phyloP scores from a whole-genome alignment of 2,888 invertebrate genomes.

The Spatulosminthurus flaviceps region DNA sequence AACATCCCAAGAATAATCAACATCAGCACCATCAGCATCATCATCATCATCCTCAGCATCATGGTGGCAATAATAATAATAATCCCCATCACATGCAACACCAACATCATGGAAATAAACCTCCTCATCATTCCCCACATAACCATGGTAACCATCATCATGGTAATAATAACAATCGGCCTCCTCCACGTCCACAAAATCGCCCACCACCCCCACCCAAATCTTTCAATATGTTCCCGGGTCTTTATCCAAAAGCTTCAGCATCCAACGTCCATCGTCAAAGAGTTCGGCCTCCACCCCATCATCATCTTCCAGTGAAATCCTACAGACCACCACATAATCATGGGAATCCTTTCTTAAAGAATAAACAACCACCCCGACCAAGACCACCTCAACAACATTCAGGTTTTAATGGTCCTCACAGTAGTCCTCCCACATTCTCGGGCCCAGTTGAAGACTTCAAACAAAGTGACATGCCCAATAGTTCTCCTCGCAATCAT shows the following conservation, averaged over 20 bases:
- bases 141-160: slow-evolving; percentile 18
- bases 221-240: slow-evolving; percentile 25
- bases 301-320: slow-evolving; percentile 43
- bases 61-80: background rate
- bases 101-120: background rate
- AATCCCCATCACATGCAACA: background rate
- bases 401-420: slow-evolving; percentile 21
- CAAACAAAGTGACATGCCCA: slow-evolving; percentile 39
- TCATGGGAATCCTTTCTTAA: slow-evolving; percentile 36
- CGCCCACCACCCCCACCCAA: slow-evolving; percentile 37
- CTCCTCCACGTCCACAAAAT: slow-evolving; percentile 8
- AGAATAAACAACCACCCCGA: slow-evolving; percentile 35
- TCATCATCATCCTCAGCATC: background rate
- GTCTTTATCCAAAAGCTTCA: slow-evolving; percentile 7
- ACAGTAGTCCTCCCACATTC: slow-evolving; percentile 23
- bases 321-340: slow-evolving; percentile 42
- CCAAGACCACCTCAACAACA: slow-evolving; percentile 18
- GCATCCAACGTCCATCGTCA: slow-evolving; percentile 38
- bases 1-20: background rate
- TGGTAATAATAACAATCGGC: background rate
- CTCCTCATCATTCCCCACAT: background rate
- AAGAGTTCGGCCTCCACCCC: slow-evolving; percentile 52
- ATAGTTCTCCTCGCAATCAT: background rate
- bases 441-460: slow-evolving; percentile 40
- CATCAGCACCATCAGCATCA: background rate